phyloP scores from a whole-genome alignment of 2,113 vertebrate genomes.

The Saguinus imperator region DNA sequence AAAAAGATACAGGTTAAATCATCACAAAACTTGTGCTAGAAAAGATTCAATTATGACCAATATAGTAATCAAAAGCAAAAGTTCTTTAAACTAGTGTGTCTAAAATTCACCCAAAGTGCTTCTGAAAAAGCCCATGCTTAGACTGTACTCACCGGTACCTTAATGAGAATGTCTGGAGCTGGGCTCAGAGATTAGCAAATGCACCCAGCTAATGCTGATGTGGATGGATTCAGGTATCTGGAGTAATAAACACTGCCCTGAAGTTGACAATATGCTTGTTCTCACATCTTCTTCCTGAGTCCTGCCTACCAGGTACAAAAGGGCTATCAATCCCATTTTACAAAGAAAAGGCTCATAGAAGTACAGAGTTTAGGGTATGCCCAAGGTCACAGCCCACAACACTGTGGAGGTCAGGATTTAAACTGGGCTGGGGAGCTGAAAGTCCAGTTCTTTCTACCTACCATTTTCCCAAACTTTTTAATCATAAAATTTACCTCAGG shows the following conservation, averaged over 20 bases:
- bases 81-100: neutral
- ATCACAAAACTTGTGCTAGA: neutral
- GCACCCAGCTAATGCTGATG: too few species aligned
- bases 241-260: neutral
- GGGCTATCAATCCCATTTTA: neutral
- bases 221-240: fast-evolving
- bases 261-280: neutral
- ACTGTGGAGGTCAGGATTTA: neutral
- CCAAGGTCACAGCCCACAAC: neutral
- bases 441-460: neutral
- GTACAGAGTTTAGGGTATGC: neutral
- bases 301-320: neutral
- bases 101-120: conserved; percentile 3
- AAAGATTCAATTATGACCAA: neutral
- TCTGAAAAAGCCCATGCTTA: conserved; percentile 6
- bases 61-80: conserved; percentile 1
- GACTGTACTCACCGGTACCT: neutral
- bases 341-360: neutral
- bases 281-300: neutral
- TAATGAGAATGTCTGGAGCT: neutral
- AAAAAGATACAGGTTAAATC: conserved; percentile 72
- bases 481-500: conserved; percentile 11
- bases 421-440: neutral
- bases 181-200: neutral
- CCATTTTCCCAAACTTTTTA: conserved; percentile 1